Evolutionary conservation across 2,113 vertebrate genomes (phyloP), one percentile per base, ranked within the genome.

Genomic region (Pseudorhombus dupliciocellatus): DNA sequence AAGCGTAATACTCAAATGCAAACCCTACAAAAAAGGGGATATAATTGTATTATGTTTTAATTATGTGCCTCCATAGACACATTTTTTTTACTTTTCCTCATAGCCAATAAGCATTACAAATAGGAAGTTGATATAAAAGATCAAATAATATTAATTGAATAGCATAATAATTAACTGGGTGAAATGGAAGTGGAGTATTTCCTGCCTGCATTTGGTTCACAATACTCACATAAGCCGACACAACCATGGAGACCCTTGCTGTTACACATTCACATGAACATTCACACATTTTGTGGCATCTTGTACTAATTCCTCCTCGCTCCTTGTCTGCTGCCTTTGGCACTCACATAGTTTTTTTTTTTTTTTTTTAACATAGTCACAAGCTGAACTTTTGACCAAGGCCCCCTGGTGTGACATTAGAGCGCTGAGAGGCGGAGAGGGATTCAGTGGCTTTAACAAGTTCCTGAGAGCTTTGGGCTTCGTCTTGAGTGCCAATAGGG

Each of bases 381-480:
- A 90, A 93, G 93, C 94, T 96, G 95, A 97, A 96, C 95, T 96
- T 96, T 95, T 96, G 96, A 97, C 95, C 96, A 96, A 92, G 92
- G 92, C 91, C 89, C 95, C 91, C 92, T 93, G 93, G 94, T 95
- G 95, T 90, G 95, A 95, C 94, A 96, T 96, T 95, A 96, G 66
- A 86, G 67, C 21, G 7, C 40, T 40, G 16, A 66, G 57, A 37
- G 92, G 88, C 88, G 84, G 28, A 92, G 91, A 53, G 92, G 94
- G 93, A 93, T 84, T 90, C 91, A 88, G 93, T 86, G 89, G 89
- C 95, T 95, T 89, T 98, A 98, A 98, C 96, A 98, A 97, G 96
- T 96, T 96, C 96, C 96, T 96, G 87, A 90, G 96, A 96, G 96
- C 95, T 95, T 96, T 96, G 86, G 88, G 90, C 80, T 91, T 88